Percentiles rank a stretch among this genome's conserved stretches.
These are phyloP conservation scores for Anguilla japonica DNA, from an alignment of 2,113 vertebrate species.

Conservation along the genomic window DNA sequence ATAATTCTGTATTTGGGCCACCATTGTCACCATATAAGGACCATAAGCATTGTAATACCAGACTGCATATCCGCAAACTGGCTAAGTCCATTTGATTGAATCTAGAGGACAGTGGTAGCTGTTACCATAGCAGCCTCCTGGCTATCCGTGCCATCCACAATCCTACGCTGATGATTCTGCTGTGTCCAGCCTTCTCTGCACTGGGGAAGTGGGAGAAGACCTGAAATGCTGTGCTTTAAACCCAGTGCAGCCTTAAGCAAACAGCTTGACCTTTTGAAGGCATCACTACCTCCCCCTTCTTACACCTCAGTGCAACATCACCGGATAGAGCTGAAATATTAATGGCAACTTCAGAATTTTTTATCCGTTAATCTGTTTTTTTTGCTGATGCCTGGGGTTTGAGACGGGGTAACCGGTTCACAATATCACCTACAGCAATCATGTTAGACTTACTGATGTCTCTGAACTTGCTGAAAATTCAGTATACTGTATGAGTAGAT, in stretches of 20 bases:
- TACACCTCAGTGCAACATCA: conserved; percentile 19
- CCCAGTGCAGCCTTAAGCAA: conserved; percentile 15
- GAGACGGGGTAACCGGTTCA: not conserved
- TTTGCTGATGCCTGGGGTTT: not conserved
- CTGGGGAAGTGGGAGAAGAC: not conserved
- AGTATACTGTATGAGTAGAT: not conserved
- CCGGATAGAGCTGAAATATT: conserved; percentile 30
- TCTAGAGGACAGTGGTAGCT: conserved; percentile 14
- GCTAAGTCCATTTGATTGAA: too few relatives aligned
- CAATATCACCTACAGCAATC: not conserved
- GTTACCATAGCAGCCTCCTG: conserved; percentile 35
- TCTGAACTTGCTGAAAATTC: not conserved
- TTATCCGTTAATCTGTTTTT: not conserved
- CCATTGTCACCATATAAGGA: too few relatives aligned
- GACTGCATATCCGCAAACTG: too few relatives aligned
- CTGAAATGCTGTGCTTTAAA: not conserved
- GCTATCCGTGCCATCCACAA: not conserved
- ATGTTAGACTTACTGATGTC: not conserved
- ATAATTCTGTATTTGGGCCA: too few relatives aligned
- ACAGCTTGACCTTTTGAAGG: conserved; percentile 54
- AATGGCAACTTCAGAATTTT: conserved; percentile 13
- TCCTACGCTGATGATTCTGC: not conserved
- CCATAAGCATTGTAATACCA: too few relatives aligned
- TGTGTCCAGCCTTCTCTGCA: not conserved
- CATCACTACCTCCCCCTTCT: conserved; percentile 39